Base-by-base conservation (phyloP, 2,888 invertebrate genomes). In the Hypena proboscidalis region DNA sequence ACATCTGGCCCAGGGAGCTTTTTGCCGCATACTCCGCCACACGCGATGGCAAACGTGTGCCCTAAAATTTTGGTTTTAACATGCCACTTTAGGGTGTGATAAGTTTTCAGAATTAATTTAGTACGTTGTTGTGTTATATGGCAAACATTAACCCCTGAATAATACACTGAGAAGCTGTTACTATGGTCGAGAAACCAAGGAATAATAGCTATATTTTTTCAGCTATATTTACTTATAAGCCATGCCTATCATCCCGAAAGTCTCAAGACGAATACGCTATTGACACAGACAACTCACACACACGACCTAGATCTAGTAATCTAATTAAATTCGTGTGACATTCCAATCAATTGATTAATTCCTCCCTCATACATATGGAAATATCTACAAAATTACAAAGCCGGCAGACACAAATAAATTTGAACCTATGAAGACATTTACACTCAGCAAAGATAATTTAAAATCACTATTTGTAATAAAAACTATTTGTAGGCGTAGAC, bases 1-100 rank as follows among this genome's bases (percentile, higher is more conserved):
- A 70, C 80, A 78, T 74, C 67, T 75, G 78, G 65, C 54, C 45
- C 38, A 46, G 42, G 66, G 60, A 66, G 57, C 61, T 70, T 74
- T 73, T 69, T 67, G 63, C 66, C 58, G 51, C 56, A 53, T 58
- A 67, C 52, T 63, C 58, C 43, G 53, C 66, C 67, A 73, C 73
- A 76, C 74, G 71, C 73, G 51, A 67, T 63, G 63, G 29, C 27
- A 44, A 48, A 67, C 61, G 70, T 61, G 48, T 68, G 66, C 33
- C 67, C 66, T 67, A 70, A 68, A 63, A 62, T 48, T 49, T 13
- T 35, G 44, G 50, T 31, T 39, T 42, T 21, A 46, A 49, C 50
- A 50, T 58, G 54, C 44, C 20, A 61, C 40, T 49, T 61, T 41
- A n/a, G 37, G 62, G 66, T 31, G 62, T 58, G 54, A 37, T 37